Conservation (phyloP, 2,888 invertebrate species). For the Drosophila macrospina region DNA sequence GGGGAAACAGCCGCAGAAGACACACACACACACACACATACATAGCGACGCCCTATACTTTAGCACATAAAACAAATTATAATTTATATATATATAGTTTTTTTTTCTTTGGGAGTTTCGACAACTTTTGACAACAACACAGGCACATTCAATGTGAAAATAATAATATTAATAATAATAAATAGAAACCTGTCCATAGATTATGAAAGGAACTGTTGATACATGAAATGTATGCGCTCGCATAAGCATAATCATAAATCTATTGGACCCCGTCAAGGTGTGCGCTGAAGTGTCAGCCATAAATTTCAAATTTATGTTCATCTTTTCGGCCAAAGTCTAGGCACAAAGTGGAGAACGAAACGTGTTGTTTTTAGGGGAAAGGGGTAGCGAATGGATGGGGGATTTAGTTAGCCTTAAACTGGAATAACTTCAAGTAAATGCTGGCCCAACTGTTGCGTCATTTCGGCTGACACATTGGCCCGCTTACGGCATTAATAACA, state of each 20-base stretch:
- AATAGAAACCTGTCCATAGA: constrained; percentile 64
- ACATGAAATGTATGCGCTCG: constrained; percentile 55
- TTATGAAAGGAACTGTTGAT: constrained; percentile 77
- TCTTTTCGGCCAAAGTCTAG: constrained; percentile 48
- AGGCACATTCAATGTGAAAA: constrained; percentile 36
- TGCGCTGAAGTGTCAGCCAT: constrained; percentile 69
- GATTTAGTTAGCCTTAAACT: constrained; percentile 20
- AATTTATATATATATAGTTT: constrained; percentile 57
- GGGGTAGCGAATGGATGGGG: background rate
- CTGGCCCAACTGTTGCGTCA: constrained; percentile 47
- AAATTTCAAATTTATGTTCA: constrained; percentile 75
- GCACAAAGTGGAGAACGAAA: constrained; percentile 13
- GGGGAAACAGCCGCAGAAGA: constrained; percentile 12
- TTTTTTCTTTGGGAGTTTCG: constrained; percentile 24
- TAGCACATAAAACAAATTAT: constrained; percentile 69
- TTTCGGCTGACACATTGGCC: constrained; percentile 49
- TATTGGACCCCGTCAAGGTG: constrained; percentile 48
- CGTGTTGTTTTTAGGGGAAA: background rate
- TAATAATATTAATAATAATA: constrained; percentile 49
- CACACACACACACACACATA: constrained; percentile 19
- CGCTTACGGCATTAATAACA: constrained; percentile 29
- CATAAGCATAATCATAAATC: constrained; percentile 66
- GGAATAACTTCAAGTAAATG: constrained; percentile 44
- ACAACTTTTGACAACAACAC: constrained; percentile 29
- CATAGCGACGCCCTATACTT: constrained; percentile 57